Evolutionary conservation across 2,888 invertebrate genomes (phyloP).

Genomic region (Drosophila testacea): DNA sequence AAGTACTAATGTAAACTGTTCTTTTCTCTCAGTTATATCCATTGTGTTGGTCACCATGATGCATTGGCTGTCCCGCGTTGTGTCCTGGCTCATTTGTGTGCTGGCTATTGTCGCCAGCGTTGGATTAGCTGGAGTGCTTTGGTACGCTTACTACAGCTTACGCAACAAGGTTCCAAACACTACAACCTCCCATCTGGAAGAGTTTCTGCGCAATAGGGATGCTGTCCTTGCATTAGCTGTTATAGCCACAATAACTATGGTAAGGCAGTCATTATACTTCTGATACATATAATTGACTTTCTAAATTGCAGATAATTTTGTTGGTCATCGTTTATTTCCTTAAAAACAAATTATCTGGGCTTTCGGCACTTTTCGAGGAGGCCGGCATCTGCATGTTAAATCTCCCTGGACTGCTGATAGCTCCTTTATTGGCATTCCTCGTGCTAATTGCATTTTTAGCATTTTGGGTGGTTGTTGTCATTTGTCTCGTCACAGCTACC

Average conservation of each 20-base stretch:
- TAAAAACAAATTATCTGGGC: slow-evolving; percentile 92
- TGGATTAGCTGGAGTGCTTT: slow-evolving; percentile 91
- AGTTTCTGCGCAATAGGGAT: slow-evolving; percentile 93
- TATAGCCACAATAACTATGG: slow-evolving; percentile 94
- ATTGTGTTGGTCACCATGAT: slow-evolving; percentile 93
- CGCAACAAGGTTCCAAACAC: slow-evolving; percentile 85
- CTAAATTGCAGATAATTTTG: slow-evolving; percentile 88
- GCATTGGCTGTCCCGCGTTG: slow-evolving; percentile 92
- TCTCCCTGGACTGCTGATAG: slow-evolving; percentile 93
- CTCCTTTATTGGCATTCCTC: slow-evolving; percentile 93
- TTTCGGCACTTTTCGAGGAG: slow-evolving; percentile 94
- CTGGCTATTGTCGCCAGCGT: slow-evolving; percentile 91
- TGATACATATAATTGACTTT: neutral
- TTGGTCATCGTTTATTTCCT: slow-evolving; percentile 91
- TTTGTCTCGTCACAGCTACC: slow-evolving; percentile 92
- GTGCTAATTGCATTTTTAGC: slow-evolving; percentile 91
- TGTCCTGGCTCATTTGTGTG: slow-evolving; percentile 95
- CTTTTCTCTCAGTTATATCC: slow-evolving; percentile 89
- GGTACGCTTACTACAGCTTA: slow-evolving; percentile 95
- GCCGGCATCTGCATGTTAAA: slow-evolving; percentile 94
- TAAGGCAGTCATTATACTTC: slow-evolving; percentile 81
- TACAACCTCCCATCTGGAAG: slow-evolving; percentile 87
- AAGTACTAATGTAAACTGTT: neutral
- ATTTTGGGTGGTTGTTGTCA: slow-evolving; percentile 94
- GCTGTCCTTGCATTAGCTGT: slow-evolving; percentile 94